Conservation (phyloP, 1,140 invertebrate genomes). For the Leptinotarsa lineolata region DNA sequence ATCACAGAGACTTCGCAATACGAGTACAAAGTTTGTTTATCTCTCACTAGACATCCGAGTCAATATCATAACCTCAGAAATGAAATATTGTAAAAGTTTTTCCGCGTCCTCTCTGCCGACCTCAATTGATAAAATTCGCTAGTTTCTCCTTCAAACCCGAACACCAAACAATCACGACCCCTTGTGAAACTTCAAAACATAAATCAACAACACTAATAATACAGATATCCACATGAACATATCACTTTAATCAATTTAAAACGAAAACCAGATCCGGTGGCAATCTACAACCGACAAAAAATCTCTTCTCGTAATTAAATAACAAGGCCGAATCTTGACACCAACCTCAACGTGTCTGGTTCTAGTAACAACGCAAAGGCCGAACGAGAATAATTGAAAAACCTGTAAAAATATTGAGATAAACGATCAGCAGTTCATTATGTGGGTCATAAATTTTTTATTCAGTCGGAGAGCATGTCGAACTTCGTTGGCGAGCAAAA, state of each 20-base stretch:
- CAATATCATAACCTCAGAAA: too few relatives aligned
- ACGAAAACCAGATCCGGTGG: background rate
- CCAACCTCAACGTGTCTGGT: conserved; percentile 5
- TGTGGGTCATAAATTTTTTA: conserved; percentile 24
- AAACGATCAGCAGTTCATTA: conserved; percentile 13
- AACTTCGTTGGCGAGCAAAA: background rate
- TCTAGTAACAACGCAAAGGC: conserved; percentile 9
- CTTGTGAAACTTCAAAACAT: background rate
- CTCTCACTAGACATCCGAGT: too few relatives aligned
- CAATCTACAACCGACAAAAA: background rate
- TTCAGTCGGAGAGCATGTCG: background rate
- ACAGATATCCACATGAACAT: background rate
- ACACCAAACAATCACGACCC: background rate
- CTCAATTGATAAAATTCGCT: too few relatives aligned
- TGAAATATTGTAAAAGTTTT: too few relatives aligned
- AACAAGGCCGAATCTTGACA: conserved; percentile 8
- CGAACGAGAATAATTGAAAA: conserved; percentile 21
- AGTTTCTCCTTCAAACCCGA: background rate
- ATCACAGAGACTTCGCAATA: too few relatives aligned
- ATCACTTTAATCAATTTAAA: background rate
- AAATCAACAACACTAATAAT: conserved; percentile 1
- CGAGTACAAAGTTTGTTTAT: too few relatives aligned
- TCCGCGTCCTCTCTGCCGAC: too few relatives aligned
- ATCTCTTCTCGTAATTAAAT: conserved; percentile 1
- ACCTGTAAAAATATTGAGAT: conserved; percentile 15